Evolutionary conservation across 2,113 vertebrate genomes (phyloP).

Genomic region (Sphaerodactylus townsendi): DNA sequence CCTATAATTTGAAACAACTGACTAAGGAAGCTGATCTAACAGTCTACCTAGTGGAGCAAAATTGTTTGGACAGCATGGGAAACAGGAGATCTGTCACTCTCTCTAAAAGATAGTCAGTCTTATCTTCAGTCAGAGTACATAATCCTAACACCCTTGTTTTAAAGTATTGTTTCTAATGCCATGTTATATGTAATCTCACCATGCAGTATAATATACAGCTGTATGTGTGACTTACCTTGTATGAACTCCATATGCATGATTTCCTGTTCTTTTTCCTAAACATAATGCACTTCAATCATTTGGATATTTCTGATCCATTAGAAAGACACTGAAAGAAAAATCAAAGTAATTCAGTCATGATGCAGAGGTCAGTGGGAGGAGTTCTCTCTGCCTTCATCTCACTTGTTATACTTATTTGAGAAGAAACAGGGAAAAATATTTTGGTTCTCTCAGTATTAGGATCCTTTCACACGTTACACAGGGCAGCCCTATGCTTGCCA

Average conservation of each 20-base stretch:
- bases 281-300: neutral
- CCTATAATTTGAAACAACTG: too few relatives aligned
- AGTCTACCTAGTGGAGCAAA: too few relatives aligned
- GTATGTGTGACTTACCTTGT: neutral
- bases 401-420: neutral
- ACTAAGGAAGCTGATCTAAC: too few relatives aligned
- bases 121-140: too few relatives aligned
- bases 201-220: neutral
- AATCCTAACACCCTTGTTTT: too few relatives aligned
- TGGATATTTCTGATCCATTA: neutral
- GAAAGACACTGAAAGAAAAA: neutral
- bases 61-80: too few relatives aligned
- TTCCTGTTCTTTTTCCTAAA: constrained; percentile 3
- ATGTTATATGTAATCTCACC: neutral
- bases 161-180: too few relatives aligned
- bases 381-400: neutral
- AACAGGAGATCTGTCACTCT: too few relatives aligned
- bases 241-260: neutral
- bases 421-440: neutral
- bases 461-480: neutral
- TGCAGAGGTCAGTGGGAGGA: neutral
- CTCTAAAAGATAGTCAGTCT: too few relatives aligned
- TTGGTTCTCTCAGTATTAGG: neutral
- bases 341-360: neutral
- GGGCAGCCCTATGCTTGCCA: neutral